Evolutionary conservation across 2,113 vertebrate species (phyloP), one percentile per base, ranked within the genome.

Genomic region (Balaeniceps rex): DNA sequence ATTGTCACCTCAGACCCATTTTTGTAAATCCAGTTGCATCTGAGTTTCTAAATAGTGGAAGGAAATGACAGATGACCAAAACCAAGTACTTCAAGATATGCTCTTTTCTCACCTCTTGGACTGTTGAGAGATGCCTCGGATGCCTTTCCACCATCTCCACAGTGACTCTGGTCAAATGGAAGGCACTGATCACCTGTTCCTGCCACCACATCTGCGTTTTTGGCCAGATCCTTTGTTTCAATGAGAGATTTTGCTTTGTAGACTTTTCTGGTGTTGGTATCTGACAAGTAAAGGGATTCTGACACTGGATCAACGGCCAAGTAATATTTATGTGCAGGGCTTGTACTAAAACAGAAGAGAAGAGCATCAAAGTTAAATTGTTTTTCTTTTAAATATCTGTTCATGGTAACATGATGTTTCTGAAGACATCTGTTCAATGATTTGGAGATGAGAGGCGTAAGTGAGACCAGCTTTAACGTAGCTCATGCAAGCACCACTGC

Each of bases 261-360:
- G 91, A 99, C 99, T 97, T 98, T 99, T 93, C 99, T 98, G 85
- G 99, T 99, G 97, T 99, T 99, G 95, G 99, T 99, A 97, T 99
- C 99, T 29, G 99, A 99, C 76, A 99, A 98, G 88, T 99, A 99
- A 69, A 99, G 98, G 29, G 98, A 98, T 97, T 99, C 99, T 33
- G 98, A 99, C 90, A 99, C 98, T 3, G 99, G 99, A 95, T 99
- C 99, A 98, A 99, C 98, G 5, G 99, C 99, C 97, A 99, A 97
- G 96, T 99, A 99, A 76, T 99, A 99, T 97, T 99, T 99, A 94
- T 99, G 99, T 75, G 99, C 99, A 24, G 99, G 99, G 91, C 99
- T 99, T 87, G 99, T 99, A 98, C 99, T 99, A 83, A 88, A 96
- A 97, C 10, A 90, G 54, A 95, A 90, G 80, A 79, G 95, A 95